Conservation (phyloP, 2,113 vertebrate species). For the Alaudala cheleensis region DNA sequence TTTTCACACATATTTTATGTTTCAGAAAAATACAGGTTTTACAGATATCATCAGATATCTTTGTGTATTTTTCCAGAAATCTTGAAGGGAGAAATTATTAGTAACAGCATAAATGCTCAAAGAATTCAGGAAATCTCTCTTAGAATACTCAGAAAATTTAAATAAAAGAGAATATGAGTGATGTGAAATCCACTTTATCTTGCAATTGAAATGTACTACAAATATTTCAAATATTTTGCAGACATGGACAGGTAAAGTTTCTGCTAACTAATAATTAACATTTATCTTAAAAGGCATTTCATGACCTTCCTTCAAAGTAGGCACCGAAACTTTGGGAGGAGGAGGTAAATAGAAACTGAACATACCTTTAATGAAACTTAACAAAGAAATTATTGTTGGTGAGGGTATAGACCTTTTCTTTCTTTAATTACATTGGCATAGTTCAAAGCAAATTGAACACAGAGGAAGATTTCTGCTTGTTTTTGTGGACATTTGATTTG, state of each 20-base stretch:
- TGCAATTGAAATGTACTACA: neutral
- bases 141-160: neutral
- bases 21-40: neutral
- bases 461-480: neutral
- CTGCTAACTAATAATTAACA: conserved; percentile 31
- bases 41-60: neutral
- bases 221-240: neutral
- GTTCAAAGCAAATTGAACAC: neutral
- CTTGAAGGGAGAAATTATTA: neutral
- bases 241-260: neutral
- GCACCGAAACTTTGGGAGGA: neutral
- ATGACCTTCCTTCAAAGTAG: neutral
- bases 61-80: neutral
- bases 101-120: neutral
- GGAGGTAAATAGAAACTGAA: neutral
- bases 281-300: conserved; percentile 2
- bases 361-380: neutral
- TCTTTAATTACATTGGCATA: neutral
- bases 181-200: neutral
- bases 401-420: neutral
- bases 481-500: neutral
- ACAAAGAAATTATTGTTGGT: neutral
- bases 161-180: neutral
- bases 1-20: neutral
- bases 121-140: neutral